Percentiles rank a stretch among this genome's conserved stretches.
phyloP scores from a whole-genome alignment of 2,113 vertebrate species.

The Numenius arquata region DNA sequence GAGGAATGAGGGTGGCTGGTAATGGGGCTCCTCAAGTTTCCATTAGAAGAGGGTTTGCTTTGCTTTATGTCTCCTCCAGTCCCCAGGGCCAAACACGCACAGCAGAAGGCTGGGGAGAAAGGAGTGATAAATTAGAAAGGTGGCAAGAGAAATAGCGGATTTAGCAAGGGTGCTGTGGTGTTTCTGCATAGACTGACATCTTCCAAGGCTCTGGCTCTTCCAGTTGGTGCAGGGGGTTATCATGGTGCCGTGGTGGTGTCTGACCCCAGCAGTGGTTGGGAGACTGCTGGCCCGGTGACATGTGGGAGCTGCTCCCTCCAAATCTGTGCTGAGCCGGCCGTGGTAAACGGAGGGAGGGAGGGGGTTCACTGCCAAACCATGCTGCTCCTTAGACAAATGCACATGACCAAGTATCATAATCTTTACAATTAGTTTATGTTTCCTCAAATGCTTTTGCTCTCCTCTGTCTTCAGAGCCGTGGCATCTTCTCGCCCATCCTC shows the following conservation, averaged over 20 bases:
- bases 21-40: neutral
- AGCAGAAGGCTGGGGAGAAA: neutral
- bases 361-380: neutral
- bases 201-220: neutral
- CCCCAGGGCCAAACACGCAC: neutral
- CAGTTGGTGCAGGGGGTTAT: neutral
- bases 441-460: neutral
- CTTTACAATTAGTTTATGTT: neutral
- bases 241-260: fast-evolving
- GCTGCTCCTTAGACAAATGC: neutral
- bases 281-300: fast-evolving
- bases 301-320: neutral
- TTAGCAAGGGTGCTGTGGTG: neutral
- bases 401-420: neutral
- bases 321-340: fast-evolving
- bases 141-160: neutral
- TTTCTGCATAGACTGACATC: neutral
- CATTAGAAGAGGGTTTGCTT: neutral
- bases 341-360: neutral
- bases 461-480: neutral
- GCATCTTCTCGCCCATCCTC: neutral
- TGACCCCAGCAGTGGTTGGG: fast-evolving
- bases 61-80: neutral
- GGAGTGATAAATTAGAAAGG: neutral
- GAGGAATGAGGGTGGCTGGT: neutral